phyloP scores from a whole-genome alignment of 2,888 invertebrate genomes.

The Hemaris fuciformis region DNA sequence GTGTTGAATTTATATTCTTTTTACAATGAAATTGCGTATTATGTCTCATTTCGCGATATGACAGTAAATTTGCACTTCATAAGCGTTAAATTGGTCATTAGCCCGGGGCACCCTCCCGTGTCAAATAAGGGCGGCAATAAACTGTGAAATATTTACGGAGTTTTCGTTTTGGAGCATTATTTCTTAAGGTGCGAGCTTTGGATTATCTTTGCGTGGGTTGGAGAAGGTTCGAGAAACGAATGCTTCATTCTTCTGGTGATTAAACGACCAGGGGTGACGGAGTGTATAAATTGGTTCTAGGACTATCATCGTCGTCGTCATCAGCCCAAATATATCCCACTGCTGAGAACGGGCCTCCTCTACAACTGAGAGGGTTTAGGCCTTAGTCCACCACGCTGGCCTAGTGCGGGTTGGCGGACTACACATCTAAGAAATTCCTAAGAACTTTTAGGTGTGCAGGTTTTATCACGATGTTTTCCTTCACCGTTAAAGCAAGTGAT shows the following conservation, averaged over 20 bases:
- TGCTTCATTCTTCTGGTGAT: background rate
- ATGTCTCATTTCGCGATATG: slow-evolving; percentile 72
- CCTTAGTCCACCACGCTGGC: too few relatives aligned
- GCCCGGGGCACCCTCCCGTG: slow-evolving; percentile 46
- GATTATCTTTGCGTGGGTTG: background rate
- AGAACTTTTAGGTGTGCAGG: too few relatives aligned
- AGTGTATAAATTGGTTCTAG: background rate
- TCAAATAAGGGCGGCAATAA: slow-evolving; percentile 65
- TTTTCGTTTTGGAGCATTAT: slow-evolving; percentile 23
- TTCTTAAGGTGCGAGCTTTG: background rate
- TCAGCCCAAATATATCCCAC: too few relatives aligned
- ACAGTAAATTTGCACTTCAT: slow-evolving; percentile 79
- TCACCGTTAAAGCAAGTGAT: too few relatives aligned
- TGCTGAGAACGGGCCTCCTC: too few relatives aligned
- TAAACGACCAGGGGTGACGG: background rate
- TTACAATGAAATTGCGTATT: slow-evolving; percentile 72
- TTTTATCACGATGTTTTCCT: too few relatives aligned
- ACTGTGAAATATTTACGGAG: slow-evolving; percentile 66
- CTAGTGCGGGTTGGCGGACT: too few relatives aligned
- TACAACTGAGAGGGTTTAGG: too few relatives aligned
- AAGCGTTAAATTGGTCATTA: slow-evolving; percentile 78
- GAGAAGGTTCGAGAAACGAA: too few relatives aligned
- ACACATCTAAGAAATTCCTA: too few relatives aligned
- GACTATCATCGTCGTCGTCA: background rate
- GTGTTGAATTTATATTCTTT: slow-evolving; percentile 70